phyloP scores from a whole-genome alignment of 2,113 vertebrate genomes.

The Corythornis madagascariensis region DNA sequence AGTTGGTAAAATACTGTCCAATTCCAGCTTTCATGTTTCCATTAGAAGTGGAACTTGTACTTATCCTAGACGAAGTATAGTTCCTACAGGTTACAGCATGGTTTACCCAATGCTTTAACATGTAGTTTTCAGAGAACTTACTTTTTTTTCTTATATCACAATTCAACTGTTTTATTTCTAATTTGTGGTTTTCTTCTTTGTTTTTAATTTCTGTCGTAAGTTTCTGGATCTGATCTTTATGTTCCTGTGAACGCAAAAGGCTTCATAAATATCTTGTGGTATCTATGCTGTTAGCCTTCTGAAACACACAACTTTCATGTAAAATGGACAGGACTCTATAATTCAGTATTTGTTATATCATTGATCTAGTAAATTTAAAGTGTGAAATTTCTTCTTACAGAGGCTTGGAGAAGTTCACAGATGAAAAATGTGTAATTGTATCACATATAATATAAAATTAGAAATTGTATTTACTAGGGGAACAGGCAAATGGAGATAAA shows the following conservation, averaged over 20 bases:
- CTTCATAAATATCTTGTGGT: not conserved
- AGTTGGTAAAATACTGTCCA: not conserved
- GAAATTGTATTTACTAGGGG: not conserved
- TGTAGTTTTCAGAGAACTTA: constrained; percentile 46
- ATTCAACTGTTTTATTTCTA: constrained; percentile 67
- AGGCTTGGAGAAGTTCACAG: not conserved
- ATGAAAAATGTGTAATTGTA: not conserved
- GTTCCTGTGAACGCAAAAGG: constrained; percentile 65
- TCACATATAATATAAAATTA: not conserved
- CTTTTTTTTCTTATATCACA: constrained; percentile 63
- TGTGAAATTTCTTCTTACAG: not conserved
- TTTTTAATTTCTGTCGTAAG: constrained; percentile 72
- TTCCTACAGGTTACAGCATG: not conserved
- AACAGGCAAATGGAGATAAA: not conserved
- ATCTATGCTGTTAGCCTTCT: not conserved
- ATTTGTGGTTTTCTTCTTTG: constrained; percentile 73
- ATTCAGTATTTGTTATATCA: not conserved
- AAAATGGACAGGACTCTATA: not conserved
- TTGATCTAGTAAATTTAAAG: not conserved
- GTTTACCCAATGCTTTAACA: not conserved
- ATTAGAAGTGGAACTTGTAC: not conserved
- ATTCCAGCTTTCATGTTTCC: not conserved
- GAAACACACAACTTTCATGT: not conserved
- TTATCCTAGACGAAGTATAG: not conserved
- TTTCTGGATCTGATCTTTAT: constrained; percentile 71